Evolutionary conservation across 2,888 invertebrate species (phyloP).

Genomic region (Chrysina gloriosa): DNA sequence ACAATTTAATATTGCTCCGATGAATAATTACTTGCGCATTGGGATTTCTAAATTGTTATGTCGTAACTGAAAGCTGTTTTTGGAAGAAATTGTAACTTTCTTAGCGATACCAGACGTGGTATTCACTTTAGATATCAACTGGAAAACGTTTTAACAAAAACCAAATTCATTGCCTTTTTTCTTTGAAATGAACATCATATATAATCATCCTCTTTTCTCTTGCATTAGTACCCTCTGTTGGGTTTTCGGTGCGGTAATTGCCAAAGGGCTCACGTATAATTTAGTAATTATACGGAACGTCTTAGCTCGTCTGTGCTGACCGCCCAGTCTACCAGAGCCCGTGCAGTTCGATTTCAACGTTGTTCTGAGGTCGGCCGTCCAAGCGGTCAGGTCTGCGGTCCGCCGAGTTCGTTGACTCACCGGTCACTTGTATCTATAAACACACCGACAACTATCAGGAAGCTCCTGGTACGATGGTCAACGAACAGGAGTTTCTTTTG

Average conservation of each 20-base stretch:
- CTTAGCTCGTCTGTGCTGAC: conserved; percentile 11
- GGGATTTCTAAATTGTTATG: too few relatives aligned
- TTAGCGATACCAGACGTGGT: too few relatives aligned
- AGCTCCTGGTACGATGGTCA: background rate
- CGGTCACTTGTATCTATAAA: conserved; percentile 30
- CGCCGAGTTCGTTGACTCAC: conserved; percentile 28
- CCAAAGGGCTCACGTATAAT: conserved; percentile 38
- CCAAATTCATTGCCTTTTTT: background rate
- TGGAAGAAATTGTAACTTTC: too few relatives aligned
- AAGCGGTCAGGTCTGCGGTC: conserved; percentile 19
- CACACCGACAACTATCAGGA: conserved; percentile 6
- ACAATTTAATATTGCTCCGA: too few relatives aligned
- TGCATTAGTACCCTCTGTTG: background rate
- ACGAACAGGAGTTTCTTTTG: background rate
- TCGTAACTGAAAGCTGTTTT: too few relatives aligned
- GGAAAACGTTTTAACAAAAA: too few relatives aligned
- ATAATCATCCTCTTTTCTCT: background rate
- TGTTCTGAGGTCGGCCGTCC: conserved; percentile 22
- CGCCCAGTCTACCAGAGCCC: conserved; percentile 9
- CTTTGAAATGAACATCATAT: background rate
- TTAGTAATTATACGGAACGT: conserved; percentile 38
- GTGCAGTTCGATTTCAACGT: conserved; percentile 2
- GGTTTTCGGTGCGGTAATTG: conserved; percentile 16
- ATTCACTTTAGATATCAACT: too few relatives aligned
- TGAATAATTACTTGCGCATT: too few relatives aligned